phyloP scores from a whole-genome alignment of 2,888 invertebrate genomes.

The Thymelicus acteon region DNA sequence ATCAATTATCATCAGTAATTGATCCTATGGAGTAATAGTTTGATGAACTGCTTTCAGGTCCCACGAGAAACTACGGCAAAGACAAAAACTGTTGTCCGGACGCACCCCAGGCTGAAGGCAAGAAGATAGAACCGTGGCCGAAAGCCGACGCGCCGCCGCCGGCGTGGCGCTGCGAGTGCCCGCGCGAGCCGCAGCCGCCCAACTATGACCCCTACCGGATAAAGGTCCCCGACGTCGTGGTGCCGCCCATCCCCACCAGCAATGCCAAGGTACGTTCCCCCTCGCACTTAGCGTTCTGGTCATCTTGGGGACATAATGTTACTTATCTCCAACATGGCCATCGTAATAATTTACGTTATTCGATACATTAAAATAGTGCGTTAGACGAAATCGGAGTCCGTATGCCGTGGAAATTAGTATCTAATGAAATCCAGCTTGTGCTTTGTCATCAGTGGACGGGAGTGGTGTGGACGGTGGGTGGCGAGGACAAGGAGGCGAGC shows the following conservation, averaged over 20 bases:
- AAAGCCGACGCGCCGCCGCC: constrained; percentile 54
- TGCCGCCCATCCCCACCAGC: constrained; percentile 69
- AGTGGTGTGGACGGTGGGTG: constrained; percentile 51
- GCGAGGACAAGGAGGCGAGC: constrained; percentile 42
- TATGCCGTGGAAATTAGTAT: constrained; percentile 63
- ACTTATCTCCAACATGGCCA: background rate
- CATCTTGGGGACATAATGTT: background rate
- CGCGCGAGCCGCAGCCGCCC: constrained; percentile 62
- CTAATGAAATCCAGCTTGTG: constrained; percentile 81
- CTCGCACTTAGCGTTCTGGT: background rate
- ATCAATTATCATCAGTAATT: too few relatives aligned
- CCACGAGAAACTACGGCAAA: constrained; percentile 54
- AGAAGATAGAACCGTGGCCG: constrained; percentile 67
- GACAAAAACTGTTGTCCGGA: constrained; percentile 61
- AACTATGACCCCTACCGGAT: constrained; percentile 77
- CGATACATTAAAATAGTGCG: constrained; percentile 60
- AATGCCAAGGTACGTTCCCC: constrained; percentile 66
- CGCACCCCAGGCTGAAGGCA: constrained; percentile 59
- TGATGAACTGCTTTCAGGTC: constrained; percentile 45
- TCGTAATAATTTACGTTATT: background rate
- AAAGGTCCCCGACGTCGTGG: constrained; percentile 68
- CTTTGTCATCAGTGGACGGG: constrained; percentile 78
- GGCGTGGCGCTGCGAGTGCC: constrained; percentile 64
- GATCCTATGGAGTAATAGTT: too few relatives aligned
- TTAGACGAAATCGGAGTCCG: constrained; percentile 81